Conservation (phyloP, 2,888 invertebrate genomes). For the Lapara coniferarum region DNA sequence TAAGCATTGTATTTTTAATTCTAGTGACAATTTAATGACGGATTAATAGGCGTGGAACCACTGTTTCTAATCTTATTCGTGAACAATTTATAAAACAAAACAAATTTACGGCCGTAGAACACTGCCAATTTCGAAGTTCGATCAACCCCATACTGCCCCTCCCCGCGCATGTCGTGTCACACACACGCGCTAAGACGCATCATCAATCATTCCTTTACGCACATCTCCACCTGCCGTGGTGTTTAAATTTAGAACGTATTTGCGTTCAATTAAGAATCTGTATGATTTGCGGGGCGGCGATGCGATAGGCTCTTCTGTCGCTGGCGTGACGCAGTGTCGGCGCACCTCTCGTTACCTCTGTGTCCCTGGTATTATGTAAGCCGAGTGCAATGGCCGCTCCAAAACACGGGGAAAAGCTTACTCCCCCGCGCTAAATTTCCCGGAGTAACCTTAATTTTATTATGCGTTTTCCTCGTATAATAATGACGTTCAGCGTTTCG, state of each 20-base stretch:
- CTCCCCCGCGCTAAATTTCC: conserved; percentile 58
- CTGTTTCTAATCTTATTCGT: conserved; percentile 53
- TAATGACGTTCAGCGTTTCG: conserved; percentile 50
- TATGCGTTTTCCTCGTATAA: conserved; percentile 50
- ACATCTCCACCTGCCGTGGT: conserved; percentile 46
- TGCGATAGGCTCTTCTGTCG: conserved; percentile 49
- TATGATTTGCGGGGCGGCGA: conserved; percentile 46
- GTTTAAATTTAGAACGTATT: conserved; percentile 60
- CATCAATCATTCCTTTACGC: conserved; percentile 72
- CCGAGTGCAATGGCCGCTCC: conserved; percentile 79
- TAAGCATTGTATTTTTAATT: conserved; percentile 24
- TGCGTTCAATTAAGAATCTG: conserved; percentile 53
- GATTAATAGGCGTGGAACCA: conserved; percentile 43
- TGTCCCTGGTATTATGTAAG: conserved; percentile 80
- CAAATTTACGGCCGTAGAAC: conserved; percentile 69
- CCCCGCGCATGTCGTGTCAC: conserved; percentile 50
- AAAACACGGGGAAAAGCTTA: conserved; percentile 64
- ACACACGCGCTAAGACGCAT: conserved; percentile 64
- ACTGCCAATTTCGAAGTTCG: conserved; percentile 75
- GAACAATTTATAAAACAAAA: conserved; percentile 63
- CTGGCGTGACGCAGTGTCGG: conserved; percentile 44
- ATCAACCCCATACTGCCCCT: conserved; percentile 63
- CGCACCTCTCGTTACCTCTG: conserved; percentile 75
- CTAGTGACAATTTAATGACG: conserved; percentile 33
- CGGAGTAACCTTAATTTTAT: conserved; percentile 56